phyloP scores from a whole-genome alignment of 2,797 vertebrate genomes.

The Furcifer pardalis region DNA sequence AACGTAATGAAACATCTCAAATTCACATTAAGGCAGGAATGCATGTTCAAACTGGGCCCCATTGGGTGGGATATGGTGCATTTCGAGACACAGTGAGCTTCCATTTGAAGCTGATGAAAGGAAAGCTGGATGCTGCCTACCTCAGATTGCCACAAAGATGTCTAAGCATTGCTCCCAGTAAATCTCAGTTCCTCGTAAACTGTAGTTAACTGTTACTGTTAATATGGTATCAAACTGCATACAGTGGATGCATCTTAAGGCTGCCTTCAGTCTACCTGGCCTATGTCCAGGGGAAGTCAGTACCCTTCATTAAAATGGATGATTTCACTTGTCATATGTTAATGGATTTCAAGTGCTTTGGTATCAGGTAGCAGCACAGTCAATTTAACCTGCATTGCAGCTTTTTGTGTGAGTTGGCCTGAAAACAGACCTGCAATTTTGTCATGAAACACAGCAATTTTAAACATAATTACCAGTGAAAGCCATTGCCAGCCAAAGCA shows the following conservation, averaged over 20 bases:
- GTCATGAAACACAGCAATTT: slow-evolving; percentile 2
- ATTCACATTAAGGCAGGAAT: neutral
- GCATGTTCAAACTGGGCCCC: neutral
- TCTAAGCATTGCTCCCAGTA: no score
- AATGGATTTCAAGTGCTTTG: slow-evolving; percentile 2
- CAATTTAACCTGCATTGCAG: slow-evolving; percentile 22
- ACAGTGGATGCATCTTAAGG: no score
- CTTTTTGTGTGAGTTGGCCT: neutral
- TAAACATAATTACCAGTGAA: slow-evolving; percentile 36
- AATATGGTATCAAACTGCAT: no score
- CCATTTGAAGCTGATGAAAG: neutral
- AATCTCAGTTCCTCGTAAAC: no score
- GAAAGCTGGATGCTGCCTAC: neutral
- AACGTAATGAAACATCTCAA: neutral
- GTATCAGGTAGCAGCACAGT: slow-evolving; percentile 8
- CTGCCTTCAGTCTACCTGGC: neutral
- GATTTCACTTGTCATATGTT: slow-evolving; percentile 7
- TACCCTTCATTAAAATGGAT: slow-evolving; percentile 6
- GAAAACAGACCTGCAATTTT: neutral
- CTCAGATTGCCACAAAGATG: no score
- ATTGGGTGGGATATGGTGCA: neutral
- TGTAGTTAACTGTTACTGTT: no score
- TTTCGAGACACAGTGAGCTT: neutral
- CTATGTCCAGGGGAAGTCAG: neutral
- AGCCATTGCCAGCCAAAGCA: slow-evolving; percentile 26